Base-by-base conservation (phyloP, 30 jellyfish, hydroid and myxozoan species). In the Hydractinia symbiolongicarpus region DNA sequence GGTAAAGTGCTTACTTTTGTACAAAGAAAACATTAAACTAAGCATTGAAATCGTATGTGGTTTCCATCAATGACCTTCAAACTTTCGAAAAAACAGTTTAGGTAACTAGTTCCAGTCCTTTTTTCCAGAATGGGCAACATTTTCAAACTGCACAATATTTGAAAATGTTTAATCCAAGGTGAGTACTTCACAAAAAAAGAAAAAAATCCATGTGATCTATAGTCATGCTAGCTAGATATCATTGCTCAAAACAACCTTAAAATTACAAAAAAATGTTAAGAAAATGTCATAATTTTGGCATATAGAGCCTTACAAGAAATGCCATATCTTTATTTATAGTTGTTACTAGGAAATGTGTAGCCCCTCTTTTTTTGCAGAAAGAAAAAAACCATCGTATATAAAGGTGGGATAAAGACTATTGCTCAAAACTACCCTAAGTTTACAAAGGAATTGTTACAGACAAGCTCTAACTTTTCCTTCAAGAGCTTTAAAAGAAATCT, bases 21-120 rank as follows among this genome's bases (percentile, higher is more conserved):
- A 11, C 69, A 58, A 58, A 58, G 3, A 58, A 58, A 16, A 13
- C 15, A 58, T 11, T 58, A 58, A 58, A 16, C 69, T 13, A 16
- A 58, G 17, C 69, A 11, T 58, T 16, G 44, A 30, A 11, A 16
- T 58, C 69, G 19, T 11, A 16, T 13, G 69, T 13, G 69, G 69
- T 58, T 58, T 16, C 19, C 17, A 58, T 13, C 69, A 13, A 58
- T 58, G 69, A 16, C 69, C 19, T 58, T 58, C 69, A 58, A 58
- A 58, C 19, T 11, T 58, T 3, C 69, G 19, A 58, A 11, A 13
- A 58, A 13, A 16, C 19, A 11, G 69, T 58, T 13, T 11, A 1
- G 69, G 69, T 58, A 13, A 58, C 69, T 58, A 58, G 69, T 58
- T 58, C 69, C 69, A 58, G 69, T 13, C 69, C 69, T 16, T 11